Conservation (phyloP, 2,797 vertebrate genomes). For the Coregonus ussuriensis region DNA sequence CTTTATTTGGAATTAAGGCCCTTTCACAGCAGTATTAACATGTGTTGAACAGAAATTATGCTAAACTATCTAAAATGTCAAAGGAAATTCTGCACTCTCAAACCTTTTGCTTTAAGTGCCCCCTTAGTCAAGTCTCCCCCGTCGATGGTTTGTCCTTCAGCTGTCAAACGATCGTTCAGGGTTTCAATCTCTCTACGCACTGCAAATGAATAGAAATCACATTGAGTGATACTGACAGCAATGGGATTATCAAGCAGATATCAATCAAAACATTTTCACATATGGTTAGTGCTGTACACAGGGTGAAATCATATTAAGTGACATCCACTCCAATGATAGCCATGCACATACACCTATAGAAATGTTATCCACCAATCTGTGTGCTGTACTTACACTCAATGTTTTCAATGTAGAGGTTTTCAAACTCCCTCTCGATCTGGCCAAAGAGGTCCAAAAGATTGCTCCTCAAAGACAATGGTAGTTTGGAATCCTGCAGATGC, state of each 20-base stretch:
- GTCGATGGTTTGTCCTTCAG: slow-evolving; percentile 89
- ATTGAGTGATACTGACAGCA: neutral
- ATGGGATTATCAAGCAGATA: neutral
- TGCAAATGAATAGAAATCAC: slow-evolving; percentile 53
- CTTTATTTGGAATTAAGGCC: neutral
- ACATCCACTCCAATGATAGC: neutral
- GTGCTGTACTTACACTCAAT: slow-evolving; percentile 86
- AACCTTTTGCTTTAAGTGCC: slow-evolving; percentile 96
- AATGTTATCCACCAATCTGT: neutral
- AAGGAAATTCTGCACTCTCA: slow-evolving; percentile 15
- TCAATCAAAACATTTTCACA: neutral
- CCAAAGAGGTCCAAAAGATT: slow-evolving; percentile 95
- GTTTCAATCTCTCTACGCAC: slow-evolving; percentile 95
- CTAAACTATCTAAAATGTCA: neutral
- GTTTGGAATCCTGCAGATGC: slow-evolving; percentile 87
- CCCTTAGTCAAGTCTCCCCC: slow-evolving; percentile 94
- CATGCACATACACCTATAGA: neutral
- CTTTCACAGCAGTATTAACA: neutral
- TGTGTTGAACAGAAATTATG: neutral
- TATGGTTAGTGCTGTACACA: neutral
- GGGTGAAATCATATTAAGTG: neutral
- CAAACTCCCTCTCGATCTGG: slow-evolving; percentile 98
- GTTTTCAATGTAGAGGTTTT: slow-evolving; percentile 97
- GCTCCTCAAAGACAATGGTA: slow-evolving; percentile 89
- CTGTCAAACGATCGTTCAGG: slow-evolving; percentile 91